A percentile compares a stretch with the other conserved stretches of the same genome.
These are phyloP conservation scores for Plusia festucae DNA, from an alignment of 2,888 invertebrate species.

Conservation along the genomic window DNA sequence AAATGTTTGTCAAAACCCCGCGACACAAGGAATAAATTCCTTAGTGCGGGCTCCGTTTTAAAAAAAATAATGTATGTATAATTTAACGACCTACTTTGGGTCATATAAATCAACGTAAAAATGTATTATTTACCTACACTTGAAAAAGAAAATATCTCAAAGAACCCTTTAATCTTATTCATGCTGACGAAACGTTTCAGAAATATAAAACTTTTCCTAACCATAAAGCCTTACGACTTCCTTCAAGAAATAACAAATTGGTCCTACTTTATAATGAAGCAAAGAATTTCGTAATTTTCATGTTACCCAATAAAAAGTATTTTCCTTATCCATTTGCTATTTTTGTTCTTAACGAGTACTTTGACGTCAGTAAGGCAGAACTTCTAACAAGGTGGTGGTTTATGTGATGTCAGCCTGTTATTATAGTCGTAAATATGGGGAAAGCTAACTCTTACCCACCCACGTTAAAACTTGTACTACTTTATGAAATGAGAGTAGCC, in stretches of 20 bases:
- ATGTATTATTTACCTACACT: no score
- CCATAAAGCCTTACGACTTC: not conserved
- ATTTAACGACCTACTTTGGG: not conserved
- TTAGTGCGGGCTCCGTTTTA: no score
- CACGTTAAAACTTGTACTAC: conserved; percentile 31
- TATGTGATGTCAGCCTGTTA: conserved; percentile 33
- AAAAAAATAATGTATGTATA: no score
- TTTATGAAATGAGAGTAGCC: not conserved
- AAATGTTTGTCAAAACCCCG: no score
- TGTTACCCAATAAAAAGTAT: not conserved
- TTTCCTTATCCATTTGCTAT: conserved; percentile 8
- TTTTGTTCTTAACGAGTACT: conserved; percentile 16
- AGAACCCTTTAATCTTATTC: no score
- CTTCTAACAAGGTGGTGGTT: conserved; percentile 28
- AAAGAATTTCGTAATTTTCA: not conserved
- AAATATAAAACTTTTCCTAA: not conserved
- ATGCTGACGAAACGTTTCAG: not conserved
- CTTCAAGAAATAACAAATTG: not conserved
- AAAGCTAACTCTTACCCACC: conserved; percentile 46
- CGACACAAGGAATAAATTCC: no score
- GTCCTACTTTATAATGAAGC: not conserved
- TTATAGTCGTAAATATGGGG: conserved; percentile 43
- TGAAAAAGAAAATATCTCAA: no score
- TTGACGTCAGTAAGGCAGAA: conserved; percentile 21
- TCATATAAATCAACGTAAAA: not conserved